phyloP scores from a whole-genome alignment of 2,113 vertebrate species.

The Psittacula cyanocephala region DNA sequence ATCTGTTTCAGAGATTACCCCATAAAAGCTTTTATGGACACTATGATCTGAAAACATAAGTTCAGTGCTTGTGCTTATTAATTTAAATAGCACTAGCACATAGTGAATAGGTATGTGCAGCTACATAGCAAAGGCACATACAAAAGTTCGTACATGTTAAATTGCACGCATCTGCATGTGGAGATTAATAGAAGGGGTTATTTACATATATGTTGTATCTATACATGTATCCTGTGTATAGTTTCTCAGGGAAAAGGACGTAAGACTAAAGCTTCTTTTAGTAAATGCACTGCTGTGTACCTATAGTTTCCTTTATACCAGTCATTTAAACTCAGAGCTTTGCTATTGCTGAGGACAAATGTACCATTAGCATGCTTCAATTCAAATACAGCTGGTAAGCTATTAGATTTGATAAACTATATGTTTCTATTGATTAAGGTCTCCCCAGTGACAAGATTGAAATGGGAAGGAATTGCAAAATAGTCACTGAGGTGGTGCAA shows the following conservation, averaged over 20 bases:
- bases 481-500: slow-evolving; percentile 86
- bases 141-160: not conserved
- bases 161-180: not conserved
- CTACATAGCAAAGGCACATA: not conserved
- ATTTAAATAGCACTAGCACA: not conserved
- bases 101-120: not conserved
- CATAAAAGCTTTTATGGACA: not conserved
- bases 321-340: not conserved
- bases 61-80: not conserved
- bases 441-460: slow-evolving; percentile 79
- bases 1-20: not conserved
- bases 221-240: not conserved
- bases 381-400: not conserved
- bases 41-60: not conserved
- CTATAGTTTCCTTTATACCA: not conserved
- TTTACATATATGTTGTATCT: not conserved
- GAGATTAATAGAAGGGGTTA: not conserved
- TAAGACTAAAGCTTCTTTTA: not conserved
- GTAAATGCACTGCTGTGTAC: not conserved
- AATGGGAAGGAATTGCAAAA: slow-evolving; percentile 84
- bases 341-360: not conserved
- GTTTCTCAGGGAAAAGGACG: not conserved
- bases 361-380: not conserved
- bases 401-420: not conserved
- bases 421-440: slow-evolving; percentile 65